These are phyloP conservation scores for Butastur rufipennis DNA, from an alignment of 2,113 vertebrate species.

Conservation along the genomic window DNA sequence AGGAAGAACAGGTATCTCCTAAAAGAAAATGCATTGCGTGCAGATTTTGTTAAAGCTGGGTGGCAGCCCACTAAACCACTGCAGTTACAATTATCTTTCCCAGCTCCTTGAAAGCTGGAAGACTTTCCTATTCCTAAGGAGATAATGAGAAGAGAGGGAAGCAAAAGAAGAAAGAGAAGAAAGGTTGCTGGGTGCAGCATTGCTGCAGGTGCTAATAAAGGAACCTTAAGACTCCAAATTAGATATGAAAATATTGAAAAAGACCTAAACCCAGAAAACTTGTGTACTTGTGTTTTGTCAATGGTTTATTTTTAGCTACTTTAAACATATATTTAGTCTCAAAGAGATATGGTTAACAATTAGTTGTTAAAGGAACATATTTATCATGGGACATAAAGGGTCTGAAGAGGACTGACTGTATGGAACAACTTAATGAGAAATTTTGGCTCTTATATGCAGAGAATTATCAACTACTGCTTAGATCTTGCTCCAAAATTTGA, in stretches of 20 bases:
- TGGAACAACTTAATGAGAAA: background rate
- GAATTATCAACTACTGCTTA: background rate
- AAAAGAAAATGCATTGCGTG: background rate
- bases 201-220: accelerated
- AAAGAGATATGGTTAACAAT: background rate
- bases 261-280: background rate
- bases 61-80: background rate
- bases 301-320: background rate
- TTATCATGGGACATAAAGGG: background rate
- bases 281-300: background rate
- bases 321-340: background rate
- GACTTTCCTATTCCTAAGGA: background rate
- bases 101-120: background rate
- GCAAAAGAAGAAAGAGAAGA: background rate
- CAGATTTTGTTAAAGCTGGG: background rate
- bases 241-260: background rate
- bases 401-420: background rate
- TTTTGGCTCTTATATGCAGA: background rate
- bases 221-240: background rate
- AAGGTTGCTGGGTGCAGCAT: background rate
- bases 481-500: background rate
- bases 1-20: background rate
- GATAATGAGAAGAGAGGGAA: background rate
- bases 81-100: background rate
- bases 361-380: background rate